Conservation (phyloP, 2,797 vertebrate genomes). For the Kryptolebias ocellatus region DNA sequence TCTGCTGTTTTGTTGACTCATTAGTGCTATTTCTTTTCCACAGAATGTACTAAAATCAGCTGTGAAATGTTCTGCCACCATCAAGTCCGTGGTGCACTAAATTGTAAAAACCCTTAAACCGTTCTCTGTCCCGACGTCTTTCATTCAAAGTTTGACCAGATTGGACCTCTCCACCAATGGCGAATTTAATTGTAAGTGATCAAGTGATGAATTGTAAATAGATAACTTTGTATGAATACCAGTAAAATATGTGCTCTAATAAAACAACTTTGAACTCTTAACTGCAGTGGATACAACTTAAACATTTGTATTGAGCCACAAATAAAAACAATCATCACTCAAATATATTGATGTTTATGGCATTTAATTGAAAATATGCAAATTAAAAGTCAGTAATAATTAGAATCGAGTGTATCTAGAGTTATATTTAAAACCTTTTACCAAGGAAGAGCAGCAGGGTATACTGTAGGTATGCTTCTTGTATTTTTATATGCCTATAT, state of each 20-base stretch:
- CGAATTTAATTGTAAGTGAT: constrained; percentile 66
- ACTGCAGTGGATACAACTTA: constrained; percentile 76
- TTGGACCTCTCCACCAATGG: constrained; percentile 61
- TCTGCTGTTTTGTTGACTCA: constrained; percentile 66
- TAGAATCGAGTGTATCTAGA: constrained; percentile 75
- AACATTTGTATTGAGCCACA: constrained; percentile 78
- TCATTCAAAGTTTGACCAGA: constrained; percentile 55
- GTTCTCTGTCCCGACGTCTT: constrained; percentile 51
- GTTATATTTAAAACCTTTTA: constrained; percentile 69
- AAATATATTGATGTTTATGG: constrained; percentile 75
- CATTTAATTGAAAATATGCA: constrained; percentile 77
- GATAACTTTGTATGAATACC: constrained; percentile 82
- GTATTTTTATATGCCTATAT: constrained; percentile 77
- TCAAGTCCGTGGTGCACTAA: constrained; percentile 47
- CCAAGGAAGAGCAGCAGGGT: constrained; percentile 72
- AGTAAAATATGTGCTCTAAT: constrained; percentile 80
- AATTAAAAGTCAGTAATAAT: constrained; percentile 74
- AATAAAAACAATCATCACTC: constrained; percentile 66
- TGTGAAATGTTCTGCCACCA: constrained; percentile 57
- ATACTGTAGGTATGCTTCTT: constrained; percentile 72
- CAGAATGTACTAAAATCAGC: constrained; percentile 68
- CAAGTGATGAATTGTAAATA: constrained; percentile 78
- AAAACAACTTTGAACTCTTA: constrained; percentile 75
- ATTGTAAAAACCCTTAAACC: constrained; percentile 52
- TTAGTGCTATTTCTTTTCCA: constrained; percentile 66